Base-by-base conservation (phyloP, 1,140 invertebrate genomes). In the Saxidomus purpurata region DNA sequence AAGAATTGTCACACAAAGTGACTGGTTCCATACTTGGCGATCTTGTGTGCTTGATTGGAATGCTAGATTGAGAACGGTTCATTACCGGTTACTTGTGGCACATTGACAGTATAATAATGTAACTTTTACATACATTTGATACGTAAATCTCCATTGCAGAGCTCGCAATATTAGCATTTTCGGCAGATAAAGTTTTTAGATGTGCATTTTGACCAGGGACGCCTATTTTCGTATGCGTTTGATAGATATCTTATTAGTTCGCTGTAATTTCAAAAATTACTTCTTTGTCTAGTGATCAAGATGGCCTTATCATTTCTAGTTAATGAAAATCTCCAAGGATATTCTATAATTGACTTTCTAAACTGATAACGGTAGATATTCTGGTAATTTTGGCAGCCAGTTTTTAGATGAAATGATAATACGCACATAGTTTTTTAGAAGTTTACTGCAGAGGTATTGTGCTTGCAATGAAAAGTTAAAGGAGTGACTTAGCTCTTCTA, bases 1-100 rank as follows among this genome's bases (percentile, higher is more conserved):
- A 19, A 28, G 69, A 71, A 86, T 82, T 82, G 80, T 82, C 80
- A 63, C 80, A 82, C 55, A 43, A 82, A 82, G 80, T 82, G 49
- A 61, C 55, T 67, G 55, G 55, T 82, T 63, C 25, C 11, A 43
- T 36, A 47, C 38, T 52, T 55, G 28, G 9, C 76, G 47, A 34
- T 79, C 34, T 40, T 47, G 47, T 36, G 22, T 38, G 25, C 47
- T 79, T 36, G 67, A 71, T 71, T 31, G n/a, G 61, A 36, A 34
- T 34, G 61, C 6, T 8, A 38, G 34, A 13, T 49, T 25, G 76
- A 55, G 47, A 79, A 52, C 49, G 1, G 13, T 86, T 71, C 67
- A 76, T 86, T 71, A 86, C 67, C 4, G 63, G 67, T 25, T 71
- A 31, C 13, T 28, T 38, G 1, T 86, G 83, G 69, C 71, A 40